Conservation (phyloP, 2,797 vertebrate genomes). For the Gastrophryne carolinensis region DNA sequence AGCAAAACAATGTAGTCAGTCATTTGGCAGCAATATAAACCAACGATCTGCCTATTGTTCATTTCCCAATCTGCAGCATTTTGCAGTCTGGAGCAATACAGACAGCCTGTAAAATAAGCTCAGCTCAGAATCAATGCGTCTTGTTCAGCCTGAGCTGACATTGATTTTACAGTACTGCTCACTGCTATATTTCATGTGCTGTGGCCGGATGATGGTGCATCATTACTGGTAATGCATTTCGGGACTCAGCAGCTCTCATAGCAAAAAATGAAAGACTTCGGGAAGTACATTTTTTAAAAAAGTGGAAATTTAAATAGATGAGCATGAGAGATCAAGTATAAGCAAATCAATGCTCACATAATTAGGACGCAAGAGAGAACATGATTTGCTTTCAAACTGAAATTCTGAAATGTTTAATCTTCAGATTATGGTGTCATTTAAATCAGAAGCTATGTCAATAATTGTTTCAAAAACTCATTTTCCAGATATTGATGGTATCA, state of each 20-base stretch:
- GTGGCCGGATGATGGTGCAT: not conserved
- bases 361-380: too few species aligned
- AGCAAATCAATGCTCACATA: too few species aligned
- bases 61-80: not conserved
- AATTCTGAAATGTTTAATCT: too few species aligned
- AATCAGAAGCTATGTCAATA: too few species aligned
- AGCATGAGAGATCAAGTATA: not conserved
- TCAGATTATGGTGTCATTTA: too few species aligned
- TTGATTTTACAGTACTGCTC: slow-evolving; percentile 8
- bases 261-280: not conserved
- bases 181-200: not conserved
- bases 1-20: not conserved
- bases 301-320: not conserved
- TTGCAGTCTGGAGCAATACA: not conserved
- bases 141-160: slow-evolving; percentile 27
- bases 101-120: not conserved
- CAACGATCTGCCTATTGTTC: not conserved
- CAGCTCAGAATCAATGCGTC: slow-evolving; percentile 17
- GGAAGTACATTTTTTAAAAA: not conserved
- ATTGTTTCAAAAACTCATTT: too few species aligned
- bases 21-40: not conserved
- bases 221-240: not conserved
- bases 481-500: too few species aligned
- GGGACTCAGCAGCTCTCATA: not conserved
- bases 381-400: too few species aligned